Base-by-base conservation (phyloP, 2,888 invertebrate species). In the Poecilus cupreus region DNA sequence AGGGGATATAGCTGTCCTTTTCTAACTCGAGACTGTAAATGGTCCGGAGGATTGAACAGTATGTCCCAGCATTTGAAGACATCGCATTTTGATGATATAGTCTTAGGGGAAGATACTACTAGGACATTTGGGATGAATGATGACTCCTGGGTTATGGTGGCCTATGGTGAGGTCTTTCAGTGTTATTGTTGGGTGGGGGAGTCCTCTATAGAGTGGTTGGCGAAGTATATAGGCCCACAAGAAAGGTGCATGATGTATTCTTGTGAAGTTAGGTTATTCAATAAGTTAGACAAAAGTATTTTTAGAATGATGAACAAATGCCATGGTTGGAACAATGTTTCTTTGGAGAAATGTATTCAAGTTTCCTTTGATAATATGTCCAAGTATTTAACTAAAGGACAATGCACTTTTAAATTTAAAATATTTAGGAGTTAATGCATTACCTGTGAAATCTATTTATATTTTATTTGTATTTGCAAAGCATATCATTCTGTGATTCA, bases 191-290 rank as follows among this genome's bases (percentile, higher is more conserved):
- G 80, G 80, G 43, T 72, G 22, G 70, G 37, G 11, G 80, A 80
- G 1, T 54, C 22, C 11, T 18, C 20, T 5, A 43, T 80, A 3
- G 80, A 80, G 2, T 80, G 80, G 80, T n/a, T 80, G 6, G 80
- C 43, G 11, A 72, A 80, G 32, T 80, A 72, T 57, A 13, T 80
- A 3, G 80, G 80, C 4, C 80, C 80, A 8, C 80, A 80, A 24
- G 24, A 39, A 22, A 32, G n/a, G 26, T 32, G 54, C 20, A 16
- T 3, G 20, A 22, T 10, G 13, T 80, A 24, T 72, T 18, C 10
- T n/a, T 80, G 70, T 80, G 72, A 72, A 54, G 54, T 80, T 8
- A 80, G 54, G 2, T 32, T 80, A 10, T 20, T n/a, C 16, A 51
- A 54, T 24, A 72, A 72, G 16, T 43, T 3, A 8, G 46, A 18